Evolutionary conservation across 2,113 vertebrate species (phyloP).

Genomic region (Hyperoodon ampullatus): DNA sequence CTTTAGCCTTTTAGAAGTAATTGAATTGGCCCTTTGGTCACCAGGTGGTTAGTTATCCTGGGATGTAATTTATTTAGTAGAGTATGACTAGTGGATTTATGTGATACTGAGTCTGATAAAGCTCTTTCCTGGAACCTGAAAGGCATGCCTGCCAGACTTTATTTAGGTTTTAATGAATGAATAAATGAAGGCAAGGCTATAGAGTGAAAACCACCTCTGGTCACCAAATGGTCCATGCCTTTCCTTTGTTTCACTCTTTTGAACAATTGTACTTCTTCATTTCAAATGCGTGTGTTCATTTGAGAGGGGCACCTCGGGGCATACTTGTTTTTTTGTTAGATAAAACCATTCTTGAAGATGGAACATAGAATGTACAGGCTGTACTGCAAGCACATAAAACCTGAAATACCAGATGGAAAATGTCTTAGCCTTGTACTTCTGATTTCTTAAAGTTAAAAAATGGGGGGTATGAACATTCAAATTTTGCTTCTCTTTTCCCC

Average conservation of each 20-base stretch:
- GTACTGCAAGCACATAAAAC: constrained; percentile 48
- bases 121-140: constrained; percentile 60
- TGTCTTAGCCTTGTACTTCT: constrained; percentile 59
- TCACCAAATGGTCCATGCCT: background rate
- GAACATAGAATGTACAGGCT: constrained; percentile 61
- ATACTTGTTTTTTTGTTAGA: constrained; percentile 77
- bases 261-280: constrained; percentile 70
- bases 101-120: background rate
- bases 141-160: constrained; percentile 41
- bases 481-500: background rate
- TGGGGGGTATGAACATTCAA: background rate
- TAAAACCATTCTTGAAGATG: constrained; percentile 66
- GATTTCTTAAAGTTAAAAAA: constrained; percentile 52
- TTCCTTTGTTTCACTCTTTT: constrained; percentile 54
- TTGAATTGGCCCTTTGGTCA: constrained; percentile 65
- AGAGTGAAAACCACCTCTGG: background rate
- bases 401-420: constrained; percentile 67
- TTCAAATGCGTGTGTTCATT: constrained; percentile 66
- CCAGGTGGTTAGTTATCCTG: constrained; percentile 62
- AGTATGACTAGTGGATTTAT: background rate
- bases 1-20: constrained; percentile 62
- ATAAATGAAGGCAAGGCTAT: background rate
- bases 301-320: constrained; percentile 68
- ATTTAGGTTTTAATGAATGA: constrained; percentile 52
- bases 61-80: constrained; percentile 74